Evolutionary conservation across 2,888 invertebrate genomes (phyloP), one percentile per base, ranked within the genome.

Genomic region (Strigamia maritima): DNA sequence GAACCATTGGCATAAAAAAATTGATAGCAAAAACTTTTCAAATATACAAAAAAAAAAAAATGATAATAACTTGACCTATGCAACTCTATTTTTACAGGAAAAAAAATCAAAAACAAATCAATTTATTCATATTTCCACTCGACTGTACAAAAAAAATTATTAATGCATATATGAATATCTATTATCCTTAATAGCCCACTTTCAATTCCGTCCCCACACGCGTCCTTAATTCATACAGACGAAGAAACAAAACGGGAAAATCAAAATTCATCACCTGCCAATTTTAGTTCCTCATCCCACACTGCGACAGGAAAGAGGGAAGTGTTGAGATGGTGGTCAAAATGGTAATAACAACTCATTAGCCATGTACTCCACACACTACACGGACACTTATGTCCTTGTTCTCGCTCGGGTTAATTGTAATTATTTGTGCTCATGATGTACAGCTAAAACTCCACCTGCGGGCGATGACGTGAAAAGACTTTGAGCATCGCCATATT

Each of bases 221-320:
- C 12, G 44, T 44, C 19, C 35, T 54, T 16, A 19, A 19, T 19
- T 54, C 54, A 54, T 19, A 54, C 54, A 26, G 28, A 14, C 26
- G 70, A 70, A 26, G 70, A 70, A 35, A 35, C 28, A 28, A 70
- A 70, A 70, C 70, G 70, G 54, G 70, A 28, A 70, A 70, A 70
- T 70, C 70, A 70, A 70, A n/a, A 70, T 70, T 70, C 70, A 70
- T 70, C 70, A 70, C 70, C 70, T 70, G 70, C 70, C 70, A 70
- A 70, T 26, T 70, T 70, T 70, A 70, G 70, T 70, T 70, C 70
- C 70, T 70, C 70, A 7, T 70, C 70, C 70, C 70, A 28, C 28
- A 70, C 26, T 70, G 70, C 70, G 28, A 70, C 70, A 70, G 70
- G 70, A 70, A 70, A 28, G 28, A 26, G 70, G 70, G 70, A 28